Base-by-base conservation (phyloP, 2,113 vertebrate genomes). In the Coturnix japonica region DNA sequence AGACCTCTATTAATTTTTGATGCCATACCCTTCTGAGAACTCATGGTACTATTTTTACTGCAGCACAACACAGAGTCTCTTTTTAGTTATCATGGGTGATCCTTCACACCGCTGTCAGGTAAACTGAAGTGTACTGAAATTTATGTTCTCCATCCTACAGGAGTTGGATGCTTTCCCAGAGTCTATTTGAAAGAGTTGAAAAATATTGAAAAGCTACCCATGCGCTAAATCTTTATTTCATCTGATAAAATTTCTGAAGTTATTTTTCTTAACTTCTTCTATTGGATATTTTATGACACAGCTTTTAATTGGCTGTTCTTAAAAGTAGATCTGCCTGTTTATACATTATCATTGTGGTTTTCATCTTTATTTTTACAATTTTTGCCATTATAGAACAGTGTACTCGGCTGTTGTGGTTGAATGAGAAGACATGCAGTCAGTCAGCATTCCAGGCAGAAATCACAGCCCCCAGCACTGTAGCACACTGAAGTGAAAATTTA, bases 31-130 rank as follows among this genome's bases (percentile, higher is more conserved):
- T n/a, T 64, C 35, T 78, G 44, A 88, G 66, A 79, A 41, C 49
- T 86, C 17, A 51, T 46, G 20, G 28, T 78, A 37, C 74, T 15
- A 14, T 84, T 96, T 93, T 84, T 78, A 71, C 86, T 95, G 63
- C 66, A 41, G 25, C 69, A 33, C 14, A 76, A 73, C 7, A 19
- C 0, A 0, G 54, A 72, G 26, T 39, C 1, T 11, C 51, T 60
- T 85, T 86, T 78, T 70, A 63, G 53, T 86, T 67, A 39, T 71
- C 72, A 66, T 69, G 49, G 37, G 39, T 81, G 25, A 73, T 81
- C 51, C 31, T 85, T 84, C 47, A 39, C 70, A 41, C 65, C 35
- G 59, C 31, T 76, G 49, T 74, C 83, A 87, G 28, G 87, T 87
- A 73, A 87, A 70, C 11, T 60, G 71, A 87, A 41, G 57, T 66